phyloP scores from a whole-genome alignment of 1,140 invertebrate species.

The Lucilia sericata region DNA sequence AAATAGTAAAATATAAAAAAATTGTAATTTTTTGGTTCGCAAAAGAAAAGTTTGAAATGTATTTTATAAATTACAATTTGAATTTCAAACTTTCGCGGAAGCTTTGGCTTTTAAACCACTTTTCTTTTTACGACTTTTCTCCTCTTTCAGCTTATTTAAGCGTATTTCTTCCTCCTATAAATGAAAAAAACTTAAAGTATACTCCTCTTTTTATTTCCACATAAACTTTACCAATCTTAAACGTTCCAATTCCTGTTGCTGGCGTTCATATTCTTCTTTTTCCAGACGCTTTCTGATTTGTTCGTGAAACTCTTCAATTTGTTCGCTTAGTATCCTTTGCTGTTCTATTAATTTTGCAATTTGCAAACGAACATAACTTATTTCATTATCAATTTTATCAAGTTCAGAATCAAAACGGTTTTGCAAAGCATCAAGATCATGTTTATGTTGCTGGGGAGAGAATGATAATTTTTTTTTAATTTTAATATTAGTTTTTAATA shows the following conservation, averaged over 20 bases:
- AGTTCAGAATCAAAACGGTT: conserved; percentile 8
- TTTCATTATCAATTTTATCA: conserved; percentile 32
- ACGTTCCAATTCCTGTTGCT: not conserved
- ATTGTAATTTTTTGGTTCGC: too few species aligned
- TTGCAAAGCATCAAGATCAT: not conserved
- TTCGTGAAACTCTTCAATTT: conserved; percentile 21
- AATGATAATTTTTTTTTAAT: not conserved
- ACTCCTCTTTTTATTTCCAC: too few species aligned
- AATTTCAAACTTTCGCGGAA: too few species aligned
- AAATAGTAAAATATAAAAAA: too few species aligned
- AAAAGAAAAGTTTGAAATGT: too few species aligned
- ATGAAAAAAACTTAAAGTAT: not conserved
- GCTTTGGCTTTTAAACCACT: not conserved
- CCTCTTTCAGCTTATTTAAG: too few species aligned
- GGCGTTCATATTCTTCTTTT: not conserved
- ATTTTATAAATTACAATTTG: too few species aligned
- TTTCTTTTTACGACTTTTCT: not conserved
- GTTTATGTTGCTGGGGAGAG: not conserved
- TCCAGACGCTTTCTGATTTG: conserved; percentile 26
- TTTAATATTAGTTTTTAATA: not conserved
- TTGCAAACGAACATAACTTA: not conserved
- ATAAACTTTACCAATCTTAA: conserved; percentile 7
- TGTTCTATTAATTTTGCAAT: not conserved
- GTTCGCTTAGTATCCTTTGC: not conserved
- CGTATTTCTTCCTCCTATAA: not conserved